Evolutionary conservation across 2,888 invertebrate genomes (phyloP).

Genomic region (Ichneumoninae sp.): DNA sequence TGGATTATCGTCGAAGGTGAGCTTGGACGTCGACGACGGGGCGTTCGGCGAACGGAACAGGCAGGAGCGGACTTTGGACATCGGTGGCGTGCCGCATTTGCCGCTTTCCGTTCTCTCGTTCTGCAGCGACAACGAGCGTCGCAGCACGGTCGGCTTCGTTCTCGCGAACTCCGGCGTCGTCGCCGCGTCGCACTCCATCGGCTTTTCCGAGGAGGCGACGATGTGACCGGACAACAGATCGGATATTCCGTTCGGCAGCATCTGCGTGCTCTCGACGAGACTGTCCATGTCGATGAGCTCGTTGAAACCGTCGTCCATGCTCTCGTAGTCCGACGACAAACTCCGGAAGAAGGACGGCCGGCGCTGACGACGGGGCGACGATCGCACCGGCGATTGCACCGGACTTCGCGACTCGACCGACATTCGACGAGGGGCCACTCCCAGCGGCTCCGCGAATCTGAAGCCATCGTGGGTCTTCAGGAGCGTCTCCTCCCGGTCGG

Average conservation of each 20-base stretch:
- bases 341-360: conserved; percentile 83
- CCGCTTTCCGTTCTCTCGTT: conserved; percentile 80
- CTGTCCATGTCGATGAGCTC: conserved; percentile 88
- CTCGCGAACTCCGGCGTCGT: conserved; percentile 84
- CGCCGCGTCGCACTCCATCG: conserved; percentile 79
- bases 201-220: conserved; percentile 67
- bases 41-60: conserved; percentile 84
- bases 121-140: conserved; percentile 81
- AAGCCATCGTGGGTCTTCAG: conserved; percentile 72
- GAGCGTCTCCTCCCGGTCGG: conserved; percentile 75
- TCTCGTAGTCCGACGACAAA: conserved; percentile 86
- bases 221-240: conserved; percentile 87
- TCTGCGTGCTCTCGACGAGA: conserved; percentile 82
- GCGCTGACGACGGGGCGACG: conserved; percentile 70
- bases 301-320: conserved; percentile 88
- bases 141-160: conserved; percentile 70
- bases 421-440: conserved; percentile 81
- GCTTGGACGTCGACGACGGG: conserved; percentile 73
- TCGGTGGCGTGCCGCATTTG: conserved; percentile 77
- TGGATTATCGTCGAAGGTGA: conserved; percentile 73
- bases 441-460: conserved; percentile 83
- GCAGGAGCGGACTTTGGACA: conserved; percentile 84
- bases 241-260: conserved; percentile 86
- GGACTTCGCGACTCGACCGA: conserved; percentile 77
- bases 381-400: conserved; percentile 74